Conservation (phyloP, 1,140 invertebrate genomes). For the Rhyacophila brunnea region DNA sequence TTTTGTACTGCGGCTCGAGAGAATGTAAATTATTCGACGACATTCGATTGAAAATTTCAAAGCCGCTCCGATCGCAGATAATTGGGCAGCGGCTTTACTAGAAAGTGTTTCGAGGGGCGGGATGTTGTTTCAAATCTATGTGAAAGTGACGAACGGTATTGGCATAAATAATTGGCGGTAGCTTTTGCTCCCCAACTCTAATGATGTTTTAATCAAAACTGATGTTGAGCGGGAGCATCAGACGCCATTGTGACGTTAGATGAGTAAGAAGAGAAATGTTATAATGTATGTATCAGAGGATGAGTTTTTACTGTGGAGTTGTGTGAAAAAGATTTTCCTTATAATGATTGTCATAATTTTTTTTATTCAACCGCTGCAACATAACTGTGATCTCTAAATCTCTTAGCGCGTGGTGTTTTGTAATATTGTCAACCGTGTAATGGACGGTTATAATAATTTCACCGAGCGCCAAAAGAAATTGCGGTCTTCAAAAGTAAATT, state of each 20-base stretch:
- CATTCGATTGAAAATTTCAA: background rate
- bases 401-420: slow-evolving; percentile 26
- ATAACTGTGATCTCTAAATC: slow-evolving; percentile 34
- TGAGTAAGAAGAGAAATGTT: no score
- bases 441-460: slow-evolving; percentile 1
- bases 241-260: no score
- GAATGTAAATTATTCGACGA: background rate
- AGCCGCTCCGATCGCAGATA: background rate
- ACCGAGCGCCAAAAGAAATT: slow-evolving; percentile 29
- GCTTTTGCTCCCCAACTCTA: no score
- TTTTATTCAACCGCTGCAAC: slow-evolving; percentile 17
- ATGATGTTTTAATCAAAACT: no score
- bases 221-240: no score
- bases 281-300: no score
- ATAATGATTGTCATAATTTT: no score
- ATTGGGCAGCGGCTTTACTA: background rate
- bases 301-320: no score
- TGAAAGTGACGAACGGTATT: background rate
- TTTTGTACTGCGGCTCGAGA: background rate
- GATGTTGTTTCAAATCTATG: background rate
- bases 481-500: slow-evolving; percentile 25
- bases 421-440: background rate
- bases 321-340: no score
- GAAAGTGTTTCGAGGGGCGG: background rate
- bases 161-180: background rate